These are phyloP conservation scores for Clistopyga incitator DNA, from an alignment of 2,888 invertebrate species.

Conservation along the genomic window DNA sequence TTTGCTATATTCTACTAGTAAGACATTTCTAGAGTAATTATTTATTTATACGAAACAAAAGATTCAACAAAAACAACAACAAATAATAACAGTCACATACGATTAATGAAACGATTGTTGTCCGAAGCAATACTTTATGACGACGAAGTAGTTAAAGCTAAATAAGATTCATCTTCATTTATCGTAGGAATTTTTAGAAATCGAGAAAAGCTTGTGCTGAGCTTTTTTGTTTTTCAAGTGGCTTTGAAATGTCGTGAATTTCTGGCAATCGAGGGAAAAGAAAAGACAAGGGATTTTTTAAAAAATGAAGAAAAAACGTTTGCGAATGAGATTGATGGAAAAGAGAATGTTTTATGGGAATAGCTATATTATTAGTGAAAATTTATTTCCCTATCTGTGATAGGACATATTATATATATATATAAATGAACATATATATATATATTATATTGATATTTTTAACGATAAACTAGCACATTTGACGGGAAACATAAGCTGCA, in stretches of 20 bases:
- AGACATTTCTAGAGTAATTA: conserved; percentile 51
- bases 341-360: conserved; percentile 44
- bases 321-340: conserved; percentile 9
- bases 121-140: conserved; percentile 57
- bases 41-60: conserved; percentile 51
- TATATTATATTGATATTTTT: conserved; percentile 55
- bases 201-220: conserved; percentile 22
- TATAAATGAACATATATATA: conserved; percentile 34
- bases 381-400: conserved; percentile 66
- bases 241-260: conserved; percentile 19
- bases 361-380: conserved; percentile 52
- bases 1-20: conserved; percentile 47
- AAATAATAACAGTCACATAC: conserved; percentile 18
- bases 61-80: background rate
- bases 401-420: conserved; percentile 53
- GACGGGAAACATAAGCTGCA: conserved; percentile 44
- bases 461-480: conserved; percentile 53
- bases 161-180: conserved; percentile 17
- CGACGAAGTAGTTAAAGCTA: conserved; percentile 34
- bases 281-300: conserved; percentile 5
- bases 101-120: conserved; percentile 32
- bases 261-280: background rate
- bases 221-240: conserved; percentile 13
- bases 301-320: conserved; percentile 24
- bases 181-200: background rate